Evolutionary conservation across 2,888 invertebrate genomes (phyloP).

Genomic region (Vannuccia rotundouncinata): DNA sequence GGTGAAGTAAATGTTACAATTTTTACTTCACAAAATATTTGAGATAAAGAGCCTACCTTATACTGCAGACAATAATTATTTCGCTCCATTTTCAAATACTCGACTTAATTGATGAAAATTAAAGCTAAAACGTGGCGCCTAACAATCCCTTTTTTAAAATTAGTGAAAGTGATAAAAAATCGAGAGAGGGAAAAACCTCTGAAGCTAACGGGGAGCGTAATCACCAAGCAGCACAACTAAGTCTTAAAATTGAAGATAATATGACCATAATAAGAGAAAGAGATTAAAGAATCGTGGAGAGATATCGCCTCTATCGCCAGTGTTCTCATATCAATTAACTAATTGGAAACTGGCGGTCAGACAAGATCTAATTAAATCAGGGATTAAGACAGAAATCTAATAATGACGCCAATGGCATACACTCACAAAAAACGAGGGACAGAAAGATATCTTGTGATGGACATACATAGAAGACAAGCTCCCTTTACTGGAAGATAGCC

Average conservation of each 20-base stretch:
- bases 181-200: too few relatives aligned
- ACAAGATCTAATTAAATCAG: constrained; percentile 22
- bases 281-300: not conserved
- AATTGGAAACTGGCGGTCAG: constrained; percentile 23
- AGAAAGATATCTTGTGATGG: not conserved
- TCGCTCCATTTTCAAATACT: too few relatives aligned
- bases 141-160: too few relatives aligned
- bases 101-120: too few relatives aligned
- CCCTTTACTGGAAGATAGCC: not conserved
- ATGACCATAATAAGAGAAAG: not conserved
- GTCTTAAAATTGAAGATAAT: not conserved
- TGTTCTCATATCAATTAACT: constrained; percentile 16
- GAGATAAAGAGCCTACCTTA: too few relatives aligned
- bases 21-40: too few relatives aligned
- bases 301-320: not conserved
- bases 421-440: too few relatives aligned
- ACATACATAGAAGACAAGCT: not conserved
- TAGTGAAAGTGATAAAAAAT: not conserved
- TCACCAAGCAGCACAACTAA: not conserved
- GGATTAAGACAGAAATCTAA: constrained; percentile 24
- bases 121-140: not conserved
- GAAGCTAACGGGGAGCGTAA: not conserved
- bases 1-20: too few relatives aligned
- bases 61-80: too few relatives aligned
- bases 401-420: not conserved